These are phyloP conservation scores for Conus betulinus DNA, from an alignment of 1,140 invertebrate genomes.

Conservation along the genomic window DNA sequence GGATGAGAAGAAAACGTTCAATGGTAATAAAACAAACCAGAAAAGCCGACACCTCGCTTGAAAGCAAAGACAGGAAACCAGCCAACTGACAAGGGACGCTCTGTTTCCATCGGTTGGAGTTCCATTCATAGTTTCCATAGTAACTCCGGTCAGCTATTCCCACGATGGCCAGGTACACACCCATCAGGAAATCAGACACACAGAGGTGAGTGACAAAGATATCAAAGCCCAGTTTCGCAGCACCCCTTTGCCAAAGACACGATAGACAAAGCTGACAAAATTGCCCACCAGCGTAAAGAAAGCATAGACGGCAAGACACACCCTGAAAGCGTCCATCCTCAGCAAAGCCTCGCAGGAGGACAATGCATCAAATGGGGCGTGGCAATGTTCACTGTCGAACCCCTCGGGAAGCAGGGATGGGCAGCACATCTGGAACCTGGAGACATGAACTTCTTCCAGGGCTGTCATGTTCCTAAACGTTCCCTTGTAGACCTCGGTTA, in stretches of 20 bases:
- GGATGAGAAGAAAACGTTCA: slow-evolving; percentile 59
- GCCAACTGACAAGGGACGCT: slow-evolving; percentile 54
- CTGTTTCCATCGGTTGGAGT: slow-evolving; percentile 55
- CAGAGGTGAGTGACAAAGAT: slow-evolving; percentile 24
- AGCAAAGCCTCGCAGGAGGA: slow-evolving; percentile 46
- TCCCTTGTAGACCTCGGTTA: background rate
- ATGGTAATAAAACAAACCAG: slow-evolving; percentile 53
- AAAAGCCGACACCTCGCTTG: slow-evolving; percentile 59
- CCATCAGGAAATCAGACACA: too few species aligned
- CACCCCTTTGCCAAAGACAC: slow-evolving; percentile 18
- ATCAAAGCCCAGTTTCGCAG: slow-evolving; percentile 41
- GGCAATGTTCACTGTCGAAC: background rate
- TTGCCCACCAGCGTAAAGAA: slow-evolving; percentile 48
- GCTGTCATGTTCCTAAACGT: background rate
- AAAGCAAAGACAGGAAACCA: slow-evolving; percentile 59
- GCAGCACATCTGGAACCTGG: slow-evolving; percentile 25
- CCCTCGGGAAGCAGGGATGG: background rate
- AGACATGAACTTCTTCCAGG: background rate
- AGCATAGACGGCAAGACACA: slow-evolving; percentile 46
- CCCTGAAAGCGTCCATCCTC: slow-evolving; percentile 31
- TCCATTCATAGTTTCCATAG: slow-evolving; percentile 54
- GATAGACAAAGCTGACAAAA: slow-evolving; percentile 42
- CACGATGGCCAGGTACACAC: too few species aligned
- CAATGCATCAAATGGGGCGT: background rate
- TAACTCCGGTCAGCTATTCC: slow-evolving; percentile 48